A percentile compares a stretch with the other conserved stretches of the same genome.
Conservation (phyloP, 2,113 vertebrate genomes). For the Elgaria multicarinata region DNA sequence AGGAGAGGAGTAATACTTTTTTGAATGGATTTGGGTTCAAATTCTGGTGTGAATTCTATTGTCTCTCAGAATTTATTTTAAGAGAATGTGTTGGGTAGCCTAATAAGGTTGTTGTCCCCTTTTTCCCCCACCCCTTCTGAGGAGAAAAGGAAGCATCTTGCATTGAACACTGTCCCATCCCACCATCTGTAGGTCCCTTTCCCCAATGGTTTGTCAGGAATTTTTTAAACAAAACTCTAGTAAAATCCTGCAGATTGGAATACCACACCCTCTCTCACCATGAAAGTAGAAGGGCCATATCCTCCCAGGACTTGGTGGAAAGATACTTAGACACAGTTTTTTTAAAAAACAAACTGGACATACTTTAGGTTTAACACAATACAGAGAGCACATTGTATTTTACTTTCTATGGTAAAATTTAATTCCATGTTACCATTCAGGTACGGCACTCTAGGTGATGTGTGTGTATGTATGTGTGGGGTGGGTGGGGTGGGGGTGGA, state of each 20-base stretch:
- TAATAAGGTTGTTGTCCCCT: no score
- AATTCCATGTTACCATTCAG: not conserved
- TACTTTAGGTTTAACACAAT: not conserved
- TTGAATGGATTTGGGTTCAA: no score
- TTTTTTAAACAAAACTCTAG: not conserved
- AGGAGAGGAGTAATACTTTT: no score
- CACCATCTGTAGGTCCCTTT: not conserved
- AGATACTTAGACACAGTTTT: not conserved
- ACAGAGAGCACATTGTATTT: not conserved
- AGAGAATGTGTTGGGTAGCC: slow-evolving; percentile 10
- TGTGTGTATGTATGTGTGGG: no score
- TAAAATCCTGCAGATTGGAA: no score
- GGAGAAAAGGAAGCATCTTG: slow-evolving; percentile 28
- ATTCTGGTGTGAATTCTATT: not conserved
- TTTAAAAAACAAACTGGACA: not conserved
- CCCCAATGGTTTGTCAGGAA: not conserved
- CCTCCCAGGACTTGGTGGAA: no score
- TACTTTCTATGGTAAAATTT: not conserved
- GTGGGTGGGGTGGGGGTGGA: not conserved
- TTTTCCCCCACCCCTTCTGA: not conserved
- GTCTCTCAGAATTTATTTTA: slow-evolving; percentile 28
- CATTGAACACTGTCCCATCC: not conserved
- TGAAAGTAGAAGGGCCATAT: not conserved
- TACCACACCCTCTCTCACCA: not conserved
- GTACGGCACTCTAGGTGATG: not conserved